Base-by-base conservation (phyloP, 1,140 invertebrate species). In the Atta cephalotes region DNA sequence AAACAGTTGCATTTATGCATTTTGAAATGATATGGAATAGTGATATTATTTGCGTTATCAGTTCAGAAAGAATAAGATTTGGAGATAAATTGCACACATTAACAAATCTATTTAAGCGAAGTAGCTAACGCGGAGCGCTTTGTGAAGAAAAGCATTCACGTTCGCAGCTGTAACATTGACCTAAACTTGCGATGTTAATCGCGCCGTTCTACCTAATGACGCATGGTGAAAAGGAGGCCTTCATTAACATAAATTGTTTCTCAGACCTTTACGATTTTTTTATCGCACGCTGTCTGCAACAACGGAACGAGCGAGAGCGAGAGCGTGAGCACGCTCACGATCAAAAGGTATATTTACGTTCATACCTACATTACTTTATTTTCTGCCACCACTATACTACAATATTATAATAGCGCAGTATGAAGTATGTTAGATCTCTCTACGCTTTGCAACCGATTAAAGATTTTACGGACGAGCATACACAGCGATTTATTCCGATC, bases 201-300 rank as follows among this genome's bases (percentile, higher is more conserved):
- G 45, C 78, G 56, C 49, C 65, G 28, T 60, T 89, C 84, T 68
- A 79, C 31, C 87, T 86, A 89, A 89, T 88, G 87, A 70, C 31
- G 81, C 31, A 45, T 88, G 51, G 53, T 49, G 58, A 86, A 88
- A 89, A 63, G 51, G 58, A 68, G 74, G 68, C 78, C 39, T 70
- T 87, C 39, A 62, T 88, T 86, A 88, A 85, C 87, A 82, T 85
- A 89, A 78, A 88, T 89, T 65, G 87, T 80, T 80, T 51, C 74
- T 80, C 68, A 71, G 45, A 74, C 21, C 74, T 89, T 89, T 85
- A 62, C 70, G 80, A 88, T 89, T 85, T 68, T 68, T 68, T 88
- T 68, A 88, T 89, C 86, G 39, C n/a, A 21, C 18, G 45, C 35
- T 53, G 60, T 62, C 39, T 66, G 76, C 82, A 66, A 80, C 74